Percentiles rank a stretch among this genome's conserved stretches.
phyloP scores from a whole-genome alignment of 2,113 vertebrate species.

The Carassius gibelio region DNA sequence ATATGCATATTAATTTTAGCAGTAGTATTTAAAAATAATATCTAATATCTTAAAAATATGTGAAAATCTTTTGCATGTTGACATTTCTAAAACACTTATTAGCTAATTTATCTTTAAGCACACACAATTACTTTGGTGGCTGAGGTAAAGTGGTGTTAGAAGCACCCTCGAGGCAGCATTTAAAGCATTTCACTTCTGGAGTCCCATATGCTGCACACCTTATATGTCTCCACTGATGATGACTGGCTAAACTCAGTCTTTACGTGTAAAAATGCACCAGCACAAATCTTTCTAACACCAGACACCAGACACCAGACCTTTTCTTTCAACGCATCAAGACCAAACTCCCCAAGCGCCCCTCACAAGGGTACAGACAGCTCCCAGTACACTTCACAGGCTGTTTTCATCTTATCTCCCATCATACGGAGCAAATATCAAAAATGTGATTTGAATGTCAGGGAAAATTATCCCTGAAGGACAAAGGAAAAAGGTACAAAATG shows the following conservation, averaged over 20 bases:
- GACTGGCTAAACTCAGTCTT: constrained; percentile 50
- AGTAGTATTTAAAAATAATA: background rate
- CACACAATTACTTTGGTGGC: background rate
- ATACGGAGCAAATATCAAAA: constrained; percentile 84
- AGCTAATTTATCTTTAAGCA: background rate
- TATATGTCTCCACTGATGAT: constrained; percentile 10
- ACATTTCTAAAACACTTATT: background rate
- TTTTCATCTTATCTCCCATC: constrained; percentile 75
- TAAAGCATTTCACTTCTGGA: constrained; percentile 12
- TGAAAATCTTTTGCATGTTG: background rate
- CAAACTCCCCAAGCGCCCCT: constrained; percentile 64
- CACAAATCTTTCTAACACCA: constrained; percentile 78
- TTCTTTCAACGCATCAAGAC: constrained; percentile 75
- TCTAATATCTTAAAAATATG: background rate
- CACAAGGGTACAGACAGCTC: constrained; percentile 60
- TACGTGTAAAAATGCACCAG: constrained; percentile 76
- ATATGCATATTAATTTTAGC: background rate
- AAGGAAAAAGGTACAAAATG: constrained; percentile 63
- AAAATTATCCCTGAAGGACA: constrained; percentile 76
- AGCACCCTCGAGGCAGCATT: background rate
- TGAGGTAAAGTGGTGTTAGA: background rate
- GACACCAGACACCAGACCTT: constrained; percentile 64
- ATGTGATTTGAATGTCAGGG: constrained; percentile 80
- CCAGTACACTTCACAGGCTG: constrained; percentile 69
- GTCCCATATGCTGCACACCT: constrained; percentile 13